Evolutionary conservation across 2,888 invertebrate genomes (phyloP).

Genomic region (Helleia helle): DNA sequence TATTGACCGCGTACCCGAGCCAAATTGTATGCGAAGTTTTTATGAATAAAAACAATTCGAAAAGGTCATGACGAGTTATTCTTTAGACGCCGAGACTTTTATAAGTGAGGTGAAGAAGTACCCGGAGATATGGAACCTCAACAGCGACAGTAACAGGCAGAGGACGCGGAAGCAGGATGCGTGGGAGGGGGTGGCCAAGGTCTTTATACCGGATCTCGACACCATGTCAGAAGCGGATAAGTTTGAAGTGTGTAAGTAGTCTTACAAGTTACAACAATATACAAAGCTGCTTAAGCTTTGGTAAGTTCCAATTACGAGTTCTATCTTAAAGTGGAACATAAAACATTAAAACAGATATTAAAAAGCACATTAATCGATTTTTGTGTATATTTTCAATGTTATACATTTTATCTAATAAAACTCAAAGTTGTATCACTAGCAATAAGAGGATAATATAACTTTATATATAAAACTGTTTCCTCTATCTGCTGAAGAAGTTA

Average conservation of each 20-base stretch:
- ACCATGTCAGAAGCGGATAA: conserved; percentile 37
- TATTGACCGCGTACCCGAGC: not conserved
- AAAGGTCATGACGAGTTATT: conserved; percentile 28
- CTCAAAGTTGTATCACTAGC: too few relatives aligned
- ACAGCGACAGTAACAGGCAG: conserved; percentile 34
- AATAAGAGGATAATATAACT: too few relatives aligned
- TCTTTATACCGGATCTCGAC: conserved; percentile 43
- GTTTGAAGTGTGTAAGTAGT: conserved; percentile 48
- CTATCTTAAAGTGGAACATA: too few relatives aligned
- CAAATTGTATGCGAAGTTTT: not conserved
- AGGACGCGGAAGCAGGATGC: conserved; percentile 37
- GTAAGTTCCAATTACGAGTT: too few relatives aligned
- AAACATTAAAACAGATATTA: too few relatives aligned
- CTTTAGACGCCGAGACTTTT: conserved; percentile 43
- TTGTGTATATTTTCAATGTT: too few relatives aligned
- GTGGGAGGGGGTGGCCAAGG: conserved; percentile 41
- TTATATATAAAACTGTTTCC: too few relatives aligned
- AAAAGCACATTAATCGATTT: too few relatives aligned
- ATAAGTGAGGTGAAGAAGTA: conserved; percentile 49
- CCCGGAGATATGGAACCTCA: conserved; percentile 46
- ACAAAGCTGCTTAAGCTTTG: too few relatives aligned
- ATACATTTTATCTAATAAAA: too few relatives aligned
- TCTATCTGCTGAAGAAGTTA: too few relatives aligned
- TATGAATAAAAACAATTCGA: not conserved
- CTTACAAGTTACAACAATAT: too few relatives aligned